phyloP scores from a whole-genome alignment of 2,888 invertebrate species.

The Tetranychus truncatus region DNA sequence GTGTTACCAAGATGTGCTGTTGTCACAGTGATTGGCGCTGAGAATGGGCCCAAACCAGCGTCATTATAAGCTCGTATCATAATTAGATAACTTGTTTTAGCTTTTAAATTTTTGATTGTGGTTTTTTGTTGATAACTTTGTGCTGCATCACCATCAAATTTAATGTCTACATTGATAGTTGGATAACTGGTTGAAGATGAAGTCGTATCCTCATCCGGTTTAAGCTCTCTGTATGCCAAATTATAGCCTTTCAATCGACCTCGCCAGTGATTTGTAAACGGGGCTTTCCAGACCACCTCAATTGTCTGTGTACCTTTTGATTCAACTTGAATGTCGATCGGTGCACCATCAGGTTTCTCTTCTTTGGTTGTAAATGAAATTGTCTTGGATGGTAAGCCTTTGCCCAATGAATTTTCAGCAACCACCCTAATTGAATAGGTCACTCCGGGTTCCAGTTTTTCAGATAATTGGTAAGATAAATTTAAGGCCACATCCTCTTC shows the following conservation, averaged over 20 bases:
- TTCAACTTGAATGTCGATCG: conserved; percentile 27
- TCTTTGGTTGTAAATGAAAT: conserved; percentile 19
- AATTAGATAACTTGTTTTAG: not conserved
- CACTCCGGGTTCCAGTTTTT: conserved; percentile 18
- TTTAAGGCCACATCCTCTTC: not conserved
- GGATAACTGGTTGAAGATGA: not conserved
- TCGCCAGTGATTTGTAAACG: conserved; percentile 24
- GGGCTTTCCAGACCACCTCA: conserved; percentile 27
- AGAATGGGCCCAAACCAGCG: not conserved
- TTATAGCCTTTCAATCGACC: not conserved
- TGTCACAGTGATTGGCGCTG: not conserved
- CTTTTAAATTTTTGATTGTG: not conserved
- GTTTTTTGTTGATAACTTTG: not conserved
- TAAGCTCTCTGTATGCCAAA: not conserved
- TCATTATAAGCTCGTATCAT: not conserved
- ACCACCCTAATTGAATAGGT: conserved; percentile 18
- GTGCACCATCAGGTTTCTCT: conserved; percentile 26
- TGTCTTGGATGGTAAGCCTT: conserved; percentile 14
- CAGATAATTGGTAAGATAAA: not conserved
- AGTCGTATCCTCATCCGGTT: not conserved
- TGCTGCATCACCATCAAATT: not conserved
- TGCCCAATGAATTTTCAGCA: conserved; percentile 20
- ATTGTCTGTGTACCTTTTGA: conserved; percentile 25
- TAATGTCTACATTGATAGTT: not conserved
- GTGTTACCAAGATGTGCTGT: not conserved